Conservation (phyloP, 2,888 invertebrate genomes). For the Hirtodrosophila cameraria region DNA sequence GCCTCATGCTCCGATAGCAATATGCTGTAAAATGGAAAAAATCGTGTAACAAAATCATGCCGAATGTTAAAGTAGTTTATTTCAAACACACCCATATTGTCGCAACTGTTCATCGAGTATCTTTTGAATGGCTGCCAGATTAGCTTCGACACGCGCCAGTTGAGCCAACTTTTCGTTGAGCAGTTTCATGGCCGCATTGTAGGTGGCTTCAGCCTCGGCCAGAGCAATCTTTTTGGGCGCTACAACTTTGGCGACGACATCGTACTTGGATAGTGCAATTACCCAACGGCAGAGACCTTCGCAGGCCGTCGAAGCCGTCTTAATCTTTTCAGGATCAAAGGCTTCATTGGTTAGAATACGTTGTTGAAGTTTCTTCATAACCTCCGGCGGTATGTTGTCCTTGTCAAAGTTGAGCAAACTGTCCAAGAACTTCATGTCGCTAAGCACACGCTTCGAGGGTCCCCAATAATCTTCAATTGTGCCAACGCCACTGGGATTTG, state of each 20-base stretch:
- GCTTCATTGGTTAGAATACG: conserved; percentile 92
- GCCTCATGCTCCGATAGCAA: conserved; percentile 91
- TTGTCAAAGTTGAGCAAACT: conserved; percentile 93
- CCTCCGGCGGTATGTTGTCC: conserved; percentile 93
- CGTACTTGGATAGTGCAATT: conserved; percentile 96
- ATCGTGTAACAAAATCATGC: too few species aligned
- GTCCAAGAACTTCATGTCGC: conserved; percentile 96
- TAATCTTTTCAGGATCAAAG: conserved; percentile 96
- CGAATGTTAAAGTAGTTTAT: too few species aligned
- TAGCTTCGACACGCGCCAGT: conserved; percentile 84
- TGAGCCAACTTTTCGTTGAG: conserved; percentile 87
- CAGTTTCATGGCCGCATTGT: conserved; percentile 88
- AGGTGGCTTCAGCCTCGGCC: conserved; percentile 92
- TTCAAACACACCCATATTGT: conserved; percentile 82
- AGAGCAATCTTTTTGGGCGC: conserved; percentile 97
- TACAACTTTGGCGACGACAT: conserved; percentile 94
- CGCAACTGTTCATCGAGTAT: conserved; percentile 87
- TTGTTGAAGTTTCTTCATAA: conserved; percentile 93
- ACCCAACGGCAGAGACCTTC: conserved; percentile 98
- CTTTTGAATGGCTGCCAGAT: conserved; percentile 87
- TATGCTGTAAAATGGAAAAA: conserved; percentile 61
- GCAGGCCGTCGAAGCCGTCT: conserved; percentile 93
- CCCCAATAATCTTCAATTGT: conserved; percentile 97
- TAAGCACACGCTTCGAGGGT: conserved; percentile 93
- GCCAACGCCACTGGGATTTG: conserved; percentile 92